These are phyloP conservation scores for Hystrix brachyura DNA, from an alignment of 2,113 vertebrate species.

Conservation along the genomic window DNA sequence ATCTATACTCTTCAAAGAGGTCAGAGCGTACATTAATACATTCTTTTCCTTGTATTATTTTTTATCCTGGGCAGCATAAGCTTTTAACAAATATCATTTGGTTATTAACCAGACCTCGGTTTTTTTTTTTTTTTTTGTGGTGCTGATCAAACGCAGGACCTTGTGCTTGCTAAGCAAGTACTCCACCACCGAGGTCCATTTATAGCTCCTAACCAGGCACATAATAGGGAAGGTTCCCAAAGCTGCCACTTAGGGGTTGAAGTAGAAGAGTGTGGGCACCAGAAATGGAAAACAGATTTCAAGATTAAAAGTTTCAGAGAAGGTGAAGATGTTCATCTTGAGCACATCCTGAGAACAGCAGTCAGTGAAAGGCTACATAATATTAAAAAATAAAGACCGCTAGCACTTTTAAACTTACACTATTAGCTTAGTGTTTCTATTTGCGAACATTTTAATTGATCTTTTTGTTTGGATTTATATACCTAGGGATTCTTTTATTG, in stretches of 20 bases:
- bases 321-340: neutral
- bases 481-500: neutral
- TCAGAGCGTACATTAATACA: neutral
- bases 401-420: neutral
- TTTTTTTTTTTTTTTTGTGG: too few species aligned
- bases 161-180: neutral
- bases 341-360: neutral
- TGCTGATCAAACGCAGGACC: neutral
- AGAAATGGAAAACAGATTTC: neutral
- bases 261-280: accelerated
- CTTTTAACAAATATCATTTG: neutral
- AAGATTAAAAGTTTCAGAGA: neutral
- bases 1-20: neutral
- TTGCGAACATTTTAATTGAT: neutral
- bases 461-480: neutral
- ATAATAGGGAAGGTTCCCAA: neutral
- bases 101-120: neutral
- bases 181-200: neutral
- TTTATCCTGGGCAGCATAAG: neutral
- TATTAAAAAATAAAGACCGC: neutral
- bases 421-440: neutral
- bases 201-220: neutral
- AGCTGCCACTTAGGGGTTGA: neutral
- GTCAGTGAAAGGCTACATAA: neutral
- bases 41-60: neutral